A percentile compares a stretch with the other conserved stretches of the same genome.
Conservation (phyloP, 2,888 invertebrate species). For the Melikaiella ostensackeni region DNA sequence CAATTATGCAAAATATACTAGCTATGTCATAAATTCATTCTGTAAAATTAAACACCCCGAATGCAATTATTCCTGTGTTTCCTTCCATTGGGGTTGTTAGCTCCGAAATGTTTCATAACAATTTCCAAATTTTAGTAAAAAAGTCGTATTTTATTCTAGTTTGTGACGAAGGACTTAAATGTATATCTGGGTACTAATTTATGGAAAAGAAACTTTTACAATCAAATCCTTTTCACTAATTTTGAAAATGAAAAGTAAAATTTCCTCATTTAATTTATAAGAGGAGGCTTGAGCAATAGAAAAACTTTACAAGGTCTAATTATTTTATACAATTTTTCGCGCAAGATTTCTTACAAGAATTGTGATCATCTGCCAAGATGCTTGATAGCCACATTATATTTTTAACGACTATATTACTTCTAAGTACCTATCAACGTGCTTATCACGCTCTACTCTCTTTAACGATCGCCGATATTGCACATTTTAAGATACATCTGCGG, state of each 20-base stretch:
- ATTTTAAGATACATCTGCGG: conserved; percentile 13
- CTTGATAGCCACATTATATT: conserved; percentile 19
- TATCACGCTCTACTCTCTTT: conserved; percentile 24
- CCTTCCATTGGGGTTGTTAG: neutral
- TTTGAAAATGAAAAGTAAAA: no score
- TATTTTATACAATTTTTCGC: no score
- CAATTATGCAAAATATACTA: conserved; percentile 32
- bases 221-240: no score
- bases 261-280: no score
- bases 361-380: conserved; percentile 2
- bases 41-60: neutral
- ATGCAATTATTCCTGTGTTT: conserved; percentile 1
- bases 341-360: no score
- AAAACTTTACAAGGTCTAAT: no score
- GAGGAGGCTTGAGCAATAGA: no score
- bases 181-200: no score
- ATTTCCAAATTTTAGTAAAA: neutral
- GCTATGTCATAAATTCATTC: conserved; percentile 7
- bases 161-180: no score
- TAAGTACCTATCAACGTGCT: conserved; percentile 33
- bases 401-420: conserved; percentile 30
- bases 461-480: conserved; percentile 36
- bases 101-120: neutral
- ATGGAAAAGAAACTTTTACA: no score
- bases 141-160: no score